Evolutionary conservation across 53 echinoderm and acorn worm species (phyloP), one percentile per base, ranked within the genome.

Genomic region (Hippasteria phrygiana): DNA sequence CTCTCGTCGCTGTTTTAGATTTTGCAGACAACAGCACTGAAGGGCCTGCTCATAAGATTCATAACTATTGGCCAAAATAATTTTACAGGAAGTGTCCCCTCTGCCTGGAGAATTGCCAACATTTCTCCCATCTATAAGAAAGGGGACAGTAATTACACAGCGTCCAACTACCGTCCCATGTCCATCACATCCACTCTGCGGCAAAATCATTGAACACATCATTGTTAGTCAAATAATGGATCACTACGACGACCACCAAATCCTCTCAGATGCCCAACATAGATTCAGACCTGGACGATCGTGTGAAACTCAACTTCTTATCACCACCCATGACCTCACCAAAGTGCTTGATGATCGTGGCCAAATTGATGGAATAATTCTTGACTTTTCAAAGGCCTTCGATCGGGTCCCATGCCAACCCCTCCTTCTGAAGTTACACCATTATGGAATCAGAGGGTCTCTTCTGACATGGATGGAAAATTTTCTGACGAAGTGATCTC

Each of bases 321-420:
- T 83, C 26, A 88, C 88, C 40, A 13, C 82, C 14, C 47, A 92
- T 8, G 92, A 92, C 24, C 33, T 92, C 2, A 82, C 88, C 39
- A 55, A 65, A 37, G 54, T 75, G n/a, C 92, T 92, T 16, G 92
- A 92, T 75, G 45, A 88, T 7, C 65, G 56, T 56, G 62, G 50
- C 13, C 82, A 88, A 73, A 43, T 82, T 42, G 92, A 92, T 54
- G 76, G 76, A 10, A 41, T 88, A 26, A 54, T 88, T 1, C 32
- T 92, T 17, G 91, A 91, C 48, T 91, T 87, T 78, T 73, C 80
- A 3, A 91, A 91, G 72, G 83, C 90, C 42, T 67, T 83, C 35
- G 70, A 83, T 33, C 67, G 50, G 9, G 66, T 87, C 0, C 87
- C 75, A 34, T 84, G 88, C 45, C 78, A 86, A 43, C 87, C 77